Percentiles rank a stretch among this genome's conserved stretches.
These are phyloP conservation scores for Chionis minor DNA, from an alignment of 2,113 vertebrate species.

Conservation along the genomic window DNA sequence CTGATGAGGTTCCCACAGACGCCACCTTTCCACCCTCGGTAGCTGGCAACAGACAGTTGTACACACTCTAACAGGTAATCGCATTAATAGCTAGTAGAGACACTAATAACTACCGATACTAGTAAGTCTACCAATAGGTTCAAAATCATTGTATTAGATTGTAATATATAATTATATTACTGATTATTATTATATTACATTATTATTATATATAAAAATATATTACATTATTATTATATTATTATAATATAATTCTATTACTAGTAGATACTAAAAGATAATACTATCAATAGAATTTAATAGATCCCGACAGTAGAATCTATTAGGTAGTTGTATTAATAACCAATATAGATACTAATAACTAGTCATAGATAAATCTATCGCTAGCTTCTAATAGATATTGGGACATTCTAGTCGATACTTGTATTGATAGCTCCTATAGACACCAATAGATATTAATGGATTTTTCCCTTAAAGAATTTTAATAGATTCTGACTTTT, in stretches of 20 bases:
- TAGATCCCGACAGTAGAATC: background rate
- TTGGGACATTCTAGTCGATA: too few relatives aligned
- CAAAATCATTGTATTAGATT: background rate
- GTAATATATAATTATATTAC: background rate
- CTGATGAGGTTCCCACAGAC: too few relatives aligned
- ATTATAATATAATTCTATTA: background rate
- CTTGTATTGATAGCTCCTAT: background rate
- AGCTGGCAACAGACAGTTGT: background rate
- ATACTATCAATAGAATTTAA: background rate
- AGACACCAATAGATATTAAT: too few relatives aligned
- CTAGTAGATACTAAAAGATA: too few relatives aligned
- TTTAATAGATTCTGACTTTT: background rate
- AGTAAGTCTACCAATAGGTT: too few relatives aligned
- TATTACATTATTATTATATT: too few relatives aligned
- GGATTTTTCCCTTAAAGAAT: background rate
- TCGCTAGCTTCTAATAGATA: background rate
- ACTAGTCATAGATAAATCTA: background rate
- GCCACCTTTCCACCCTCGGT: accelerated
- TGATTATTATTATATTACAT: too few relatives aligned
- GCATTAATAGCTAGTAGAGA: background rate
- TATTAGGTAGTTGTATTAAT: background rate
- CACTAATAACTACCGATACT: accelerated
- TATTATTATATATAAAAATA: too few relatives aligned
- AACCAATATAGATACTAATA: background rate
- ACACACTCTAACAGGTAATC: background rate